Conservation (phyloP, 1,140 invertebrate species). For the Portunus trituberculatus region DNA sequence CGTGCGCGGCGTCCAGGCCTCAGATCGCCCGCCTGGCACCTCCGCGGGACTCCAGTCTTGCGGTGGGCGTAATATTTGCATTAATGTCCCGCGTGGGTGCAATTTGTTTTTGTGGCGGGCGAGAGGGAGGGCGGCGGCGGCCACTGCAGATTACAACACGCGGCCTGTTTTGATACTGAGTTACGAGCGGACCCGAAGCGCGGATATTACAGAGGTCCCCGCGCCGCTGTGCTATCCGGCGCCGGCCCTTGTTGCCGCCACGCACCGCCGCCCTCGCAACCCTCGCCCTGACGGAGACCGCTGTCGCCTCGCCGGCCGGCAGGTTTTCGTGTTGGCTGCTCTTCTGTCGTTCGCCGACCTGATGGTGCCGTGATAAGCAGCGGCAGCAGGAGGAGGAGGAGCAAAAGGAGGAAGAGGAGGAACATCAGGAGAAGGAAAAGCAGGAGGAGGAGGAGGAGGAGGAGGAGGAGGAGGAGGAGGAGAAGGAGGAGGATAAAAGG, state of each 20-base stretch:
- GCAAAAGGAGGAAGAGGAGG: no score
- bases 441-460: no score
- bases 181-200: not conserved
- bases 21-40: not conserved
- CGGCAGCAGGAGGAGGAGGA: not conserved
- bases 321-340: not conserved
- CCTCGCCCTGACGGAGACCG: not conserved
- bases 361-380: not conserved
- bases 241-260: not conserved
- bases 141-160: not conserved
- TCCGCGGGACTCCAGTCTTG: not conserved
- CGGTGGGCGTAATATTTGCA: slow-evolving; percentile 11
- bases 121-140: slow-evolving; percentile 4
- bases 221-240: not conserved
- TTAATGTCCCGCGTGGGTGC: slow-evolving; percentile 1
- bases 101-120: slow-evolving; percentile 21
- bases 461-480: not conserved
- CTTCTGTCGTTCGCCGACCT: not conserved
- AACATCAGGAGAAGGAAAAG: no score
- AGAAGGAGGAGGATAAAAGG: not conserved
- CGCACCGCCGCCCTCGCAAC: not conserved
- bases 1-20: no score
- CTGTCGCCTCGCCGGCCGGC: not conserved
- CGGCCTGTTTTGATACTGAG: slow-evolving; percentile 20
- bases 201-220: not conserved